These are phyloP conservation scores for Galeopterus variegatus DNA, from an alignment of 2,113 vertebrate genomes.

Conservation along the genomic window DNA sequence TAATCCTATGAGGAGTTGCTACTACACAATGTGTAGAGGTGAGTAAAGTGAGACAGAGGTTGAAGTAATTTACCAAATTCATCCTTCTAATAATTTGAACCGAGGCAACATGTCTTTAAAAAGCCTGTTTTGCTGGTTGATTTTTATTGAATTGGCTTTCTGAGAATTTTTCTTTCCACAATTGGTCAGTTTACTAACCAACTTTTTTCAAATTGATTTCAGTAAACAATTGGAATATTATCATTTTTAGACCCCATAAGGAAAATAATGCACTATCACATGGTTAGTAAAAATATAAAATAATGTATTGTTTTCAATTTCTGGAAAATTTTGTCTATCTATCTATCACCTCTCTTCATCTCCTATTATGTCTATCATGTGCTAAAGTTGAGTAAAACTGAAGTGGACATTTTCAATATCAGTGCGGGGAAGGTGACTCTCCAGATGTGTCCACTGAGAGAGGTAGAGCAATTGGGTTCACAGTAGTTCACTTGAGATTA, in stretches of 20 bases:
- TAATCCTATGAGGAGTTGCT: not conserved
- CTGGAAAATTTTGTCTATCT: not conserved
- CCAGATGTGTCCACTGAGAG: not conserved
- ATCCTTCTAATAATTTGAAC: not conserved
- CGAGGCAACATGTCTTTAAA: not conserved
- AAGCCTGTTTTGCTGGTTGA: not conserved
- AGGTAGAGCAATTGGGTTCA: not conserved
- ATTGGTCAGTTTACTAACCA: not conserved
- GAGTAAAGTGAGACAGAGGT: not conserved
- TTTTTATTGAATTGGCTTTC: not conserved
- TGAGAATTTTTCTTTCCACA: not conserved
- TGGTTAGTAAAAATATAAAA: not conserved
- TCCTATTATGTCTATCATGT: not conserved
- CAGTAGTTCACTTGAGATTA: not conserved
- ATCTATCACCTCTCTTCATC: not conserved
- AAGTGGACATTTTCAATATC: not conserved
- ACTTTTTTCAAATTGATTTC: slow-evolving; percentile 5
- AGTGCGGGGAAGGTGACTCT: not conserved
- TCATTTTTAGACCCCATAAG: not conserved
- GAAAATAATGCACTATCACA: not conserved
- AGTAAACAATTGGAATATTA: not conserved
- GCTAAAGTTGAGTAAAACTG: not conserved
- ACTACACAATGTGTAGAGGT: not conserved
- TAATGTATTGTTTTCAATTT: not conserved
- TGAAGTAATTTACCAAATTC: not conserved